These are phyloP conservation scores for Hippocampus zosterae DNA, from an alignment of 2,113 vertebrate genomes.

Conservation along the genomic window DNA sequence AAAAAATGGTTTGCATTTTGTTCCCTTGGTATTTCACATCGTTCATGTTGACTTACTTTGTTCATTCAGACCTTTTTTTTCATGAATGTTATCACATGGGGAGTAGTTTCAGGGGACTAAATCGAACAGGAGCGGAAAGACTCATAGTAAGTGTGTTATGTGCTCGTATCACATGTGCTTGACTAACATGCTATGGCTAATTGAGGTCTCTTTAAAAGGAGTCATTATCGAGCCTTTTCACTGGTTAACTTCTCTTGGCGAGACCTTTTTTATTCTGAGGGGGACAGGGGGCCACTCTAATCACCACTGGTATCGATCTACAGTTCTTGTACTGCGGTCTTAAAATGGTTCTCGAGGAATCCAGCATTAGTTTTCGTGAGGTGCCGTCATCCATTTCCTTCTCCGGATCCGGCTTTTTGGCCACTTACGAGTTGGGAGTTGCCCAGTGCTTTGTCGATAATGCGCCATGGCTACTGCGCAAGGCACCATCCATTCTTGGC, in stretches of 20 bases:
- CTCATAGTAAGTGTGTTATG: constrained; percentile 2
- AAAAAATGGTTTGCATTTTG: neutral
- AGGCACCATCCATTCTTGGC: constrained; percentile 72
- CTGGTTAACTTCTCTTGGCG: neutral
- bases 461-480: constrained; percentile 67
- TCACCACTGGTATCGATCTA: too few relatives aligned
- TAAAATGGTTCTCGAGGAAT: constrained; percentile 46
- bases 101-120: neutral
- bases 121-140: constrained; percentile 6
- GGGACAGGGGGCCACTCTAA: too few relatives aligned
- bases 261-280: neutral
- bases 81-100: neutral
- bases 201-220: constrained; percentile 29
- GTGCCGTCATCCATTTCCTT: constrained; percentile 73
- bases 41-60: too few relatives aligned
- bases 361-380: constrained; percentile 21
- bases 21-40: too few relatives aligned
- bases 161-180: constrained; percentile 39
- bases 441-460: constrained; percentile 71
- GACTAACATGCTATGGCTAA: constrained; percentile 49
- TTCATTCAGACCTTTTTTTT: too few relatives aligned
- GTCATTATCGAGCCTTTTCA: neutral
- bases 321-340: neutral
- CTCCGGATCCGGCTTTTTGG: constrained; percentile 78
- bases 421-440: constrained; percentile 79